Percentiles rank a stretch among this genome's conserved stretches.
Evolutionary conservation across 1,140 invertebrate genomes (phyloP).

Genomic region (Eriocheir sinensis): DNA sequence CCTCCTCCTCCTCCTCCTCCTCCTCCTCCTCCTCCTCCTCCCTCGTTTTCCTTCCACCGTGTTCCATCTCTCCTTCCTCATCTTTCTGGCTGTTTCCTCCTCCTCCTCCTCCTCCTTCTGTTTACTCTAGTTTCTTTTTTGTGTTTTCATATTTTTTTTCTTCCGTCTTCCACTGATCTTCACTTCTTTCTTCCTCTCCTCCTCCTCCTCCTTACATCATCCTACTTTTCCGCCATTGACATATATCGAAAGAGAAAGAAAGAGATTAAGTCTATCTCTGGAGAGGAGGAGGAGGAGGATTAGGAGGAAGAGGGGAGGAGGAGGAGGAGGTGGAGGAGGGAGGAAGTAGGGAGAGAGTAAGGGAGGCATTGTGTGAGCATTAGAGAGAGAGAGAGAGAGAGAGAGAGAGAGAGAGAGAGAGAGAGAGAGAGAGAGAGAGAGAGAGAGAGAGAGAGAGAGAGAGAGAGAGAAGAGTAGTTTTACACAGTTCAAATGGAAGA

Average conservation of each 20-base stretch:
- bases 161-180: too few relatives aligned
- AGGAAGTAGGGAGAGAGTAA: neutral
- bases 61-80: too few relatives aligned
- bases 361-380: neutral
- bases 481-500: neutral
- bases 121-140: too few relatives aligned
- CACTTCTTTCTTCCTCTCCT: too few relatives aligned
- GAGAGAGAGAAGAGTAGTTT: neutral
- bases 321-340: neutral
- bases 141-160: too few relatives aligned
- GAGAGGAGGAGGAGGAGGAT: neutral
- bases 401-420: constrained; percentile 18
- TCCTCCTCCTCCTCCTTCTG: too few relatives aligned
- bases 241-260: neutral
- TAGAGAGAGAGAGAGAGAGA: neutral
- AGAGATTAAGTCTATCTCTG: neutral
- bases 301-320: neutral
- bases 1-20: too few relatives aligned
- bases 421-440: constrained; percentile 29
- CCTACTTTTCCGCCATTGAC: neutral
- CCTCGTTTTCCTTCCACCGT: too few relatives aligned
- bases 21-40: too few relatives aligned
- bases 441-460: neutral
- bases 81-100: too few relatives aligned
- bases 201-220: neutral